Percentiles rank a stretch among this genome's conserved stretches.
Evolutionary conservation across 2,888 invertebrate genomes (phyloP).

Genomic region (Invenusta paracnida): DNA sequence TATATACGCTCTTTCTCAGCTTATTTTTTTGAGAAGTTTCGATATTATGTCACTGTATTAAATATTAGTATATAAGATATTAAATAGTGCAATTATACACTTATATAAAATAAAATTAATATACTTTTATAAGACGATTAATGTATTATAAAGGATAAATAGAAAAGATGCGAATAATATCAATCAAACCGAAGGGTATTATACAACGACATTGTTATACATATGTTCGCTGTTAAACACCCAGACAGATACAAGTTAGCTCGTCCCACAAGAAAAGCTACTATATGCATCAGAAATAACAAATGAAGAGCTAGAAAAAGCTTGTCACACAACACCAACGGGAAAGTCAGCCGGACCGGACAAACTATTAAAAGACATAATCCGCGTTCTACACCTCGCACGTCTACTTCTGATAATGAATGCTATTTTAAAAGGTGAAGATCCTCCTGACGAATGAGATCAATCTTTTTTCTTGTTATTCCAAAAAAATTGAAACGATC

Average conservation of each 20-base stretch:
- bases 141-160: no score
- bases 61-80: no score
- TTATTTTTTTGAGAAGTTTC: no score
- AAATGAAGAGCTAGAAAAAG: background rate
- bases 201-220: no score
- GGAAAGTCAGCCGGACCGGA: background rate
- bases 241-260: background rate
- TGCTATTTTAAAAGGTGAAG: background rate
- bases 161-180: no score
- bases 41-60: no score
- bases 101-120: no score
- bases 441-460: background rate
- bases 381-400: background rate
- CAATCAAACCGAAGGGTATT: no score
- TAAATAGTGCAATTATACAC: no score
- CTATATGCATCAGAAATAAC: background rate
- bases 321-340: background rate
- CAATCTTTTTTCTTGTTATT: background rate
- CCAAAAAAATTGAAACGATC: background rate
- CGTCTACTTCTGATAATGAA: background rate
- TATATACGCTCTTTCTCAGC: no score
- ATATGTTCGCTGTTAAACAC: background rate
- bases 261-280: background rate
- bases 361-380: background rate
- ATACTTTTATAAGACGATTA: no score